These are phyloP conservation scores for Ivindomyrus marchei DNA, from an alignment of 2,113 vertebrate species.

Conservation along the genomic window DNA sequence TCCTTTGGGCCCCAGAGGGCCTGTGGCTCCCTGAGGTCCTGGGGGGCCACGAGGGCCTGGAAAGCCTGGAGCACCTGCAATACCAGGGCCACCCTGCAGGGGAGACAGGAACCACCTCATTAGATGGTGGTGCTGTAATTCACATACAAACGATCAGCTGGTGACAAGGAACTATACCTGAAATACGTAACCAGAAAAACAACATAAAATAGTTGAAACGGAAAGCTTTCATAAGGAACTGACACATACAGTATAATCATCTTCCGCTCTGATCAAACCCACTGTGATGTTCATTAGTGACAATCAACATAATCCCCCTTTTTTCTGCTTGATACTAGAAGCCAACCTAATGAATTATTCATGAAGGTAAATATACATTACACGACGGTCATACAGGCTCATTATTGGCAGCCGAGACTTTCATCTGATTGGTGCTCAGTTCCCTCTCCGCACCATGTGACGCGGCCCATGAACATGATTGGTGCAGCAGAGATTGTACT, in stretches of 20 bases:
- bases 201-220: background rate
- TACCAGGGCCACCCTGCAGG: conserved; percentile 77
- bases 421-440: background rate
- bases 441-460: background rate
- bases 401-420: background rate
- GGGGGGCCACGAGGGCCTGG: conserved; percentile 91
- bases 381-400: background rate
- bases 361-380: background rate
- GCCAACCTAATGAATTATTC: background rate
- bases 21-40: conserved; percentile 90
- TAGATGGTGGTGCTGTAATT: background rate
- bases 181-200: background rate
- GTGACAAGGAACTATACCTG: background rate
- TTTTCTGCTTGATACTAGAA: background rate
- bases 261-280: background rate
- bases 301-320: background rate
- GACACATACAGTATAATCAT: background rate
- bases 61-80: conserved; percentile 91
- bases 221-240: background rate
- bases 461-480: background rate
- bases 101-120: background rate
- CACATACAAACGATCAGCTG: background rate
- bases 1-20: conserved; percentile 88
- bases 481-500: background rate
- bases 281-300: background rate